phyloP scores from a whole-genome alignment of 2,113 vertebrate genomes.

The Neodon shergylaensis region DNA sequence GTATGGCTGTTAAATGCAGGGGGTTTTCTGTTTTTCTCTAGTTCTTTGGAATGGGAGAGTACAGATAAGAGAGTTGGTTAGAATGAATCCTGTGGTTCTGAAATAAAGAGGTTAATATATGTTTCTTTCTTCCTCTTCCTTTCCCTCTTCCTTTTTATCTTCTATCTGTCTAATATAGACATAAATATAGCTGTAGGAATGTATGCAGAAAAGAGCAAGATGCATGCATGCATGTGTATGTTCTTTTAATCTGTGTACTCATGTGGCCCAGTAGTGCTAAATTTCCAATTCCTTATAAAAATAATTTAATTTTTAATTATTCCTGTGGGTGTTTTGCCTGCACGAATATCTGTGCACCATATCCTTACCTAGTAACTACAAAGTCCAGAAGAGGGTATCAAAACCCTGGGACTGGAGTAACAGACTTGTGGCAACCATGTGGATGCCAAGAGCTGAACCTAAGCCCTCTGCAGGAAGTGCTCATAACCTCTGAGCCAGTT shows the following conservation, averaged over 20 bases:
- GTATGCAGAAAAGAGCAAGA: not conserved
- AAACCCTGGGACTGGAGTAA: not conserved
- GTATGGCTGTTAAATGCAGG: not conserved
- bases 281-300: not conserved
- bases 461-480: not conserved
- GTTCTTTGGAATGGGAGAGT: not conserved
- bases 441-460: not conserved
- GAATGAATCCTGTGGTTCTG: not conserved
- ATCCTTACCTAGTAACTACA: not conserved
- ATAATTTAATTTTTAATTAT: not conserved
- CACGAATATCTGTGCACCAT: not conserved
- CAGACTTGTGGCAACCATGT: not conserved
- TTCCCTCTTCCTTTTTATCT: not conserved
- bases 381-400: not conserved
- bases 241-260: not conserved
- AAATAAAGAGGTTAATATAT: not conserved
- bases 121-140: not conserved
- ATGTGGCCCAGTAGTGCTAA: not conserved
- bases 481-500: not conserved
- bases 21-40: not conserved
- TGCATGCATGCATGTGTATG: not conserved
- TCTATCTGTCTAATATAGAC: not conserved
- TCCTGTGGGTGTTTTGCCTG: not conserved
- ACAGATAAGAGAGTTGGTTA: not conserved
- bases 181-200: not conserved